These are phyloP conservation scores for Lophius piscatorius DNA, from an alignment of 2,113 vertebrate genomes.

Conservation along the genomic window DNA sequence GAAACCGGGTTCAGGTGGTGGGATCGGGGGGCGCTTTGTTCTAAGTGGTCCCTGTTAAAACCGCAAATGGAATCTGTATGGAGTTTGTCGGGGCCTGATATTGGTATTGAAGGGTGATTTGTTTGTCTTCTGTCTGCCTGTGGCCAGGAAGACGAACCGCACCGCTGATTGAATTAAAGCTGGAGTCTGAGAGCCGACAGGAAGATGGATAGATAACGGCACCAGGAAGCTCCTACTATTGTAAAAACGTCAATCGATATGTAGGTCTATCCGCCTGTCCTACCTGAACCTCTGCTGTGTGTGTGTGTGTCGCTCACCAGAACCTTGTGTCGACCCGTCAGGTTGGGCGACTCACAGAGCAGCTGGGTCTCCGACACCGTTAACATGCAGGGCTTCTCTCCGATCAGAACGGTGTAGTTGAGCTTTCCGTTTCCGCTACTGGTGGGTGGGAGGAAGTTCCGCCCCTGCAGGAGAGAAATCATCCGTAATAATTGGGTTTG, in stretches of 20 bases:
- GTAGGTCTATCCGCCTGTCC: conserved; percentile 25
- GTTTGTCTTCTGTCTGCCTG: conserved; percentile 69
- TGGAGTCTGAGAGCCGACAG: conserved; percentile 36
- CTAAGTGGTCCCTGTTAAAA: conserved; percentile 63
- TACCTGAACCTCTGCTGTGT: conserved; percentile 3
- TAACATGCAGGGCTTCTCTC: conserved; percentile 91
- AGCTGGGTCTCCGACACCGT: conserved; percentile 97
- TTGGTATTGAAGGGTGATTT: conserved; percentile 68
- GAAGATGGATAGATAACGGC: conserved; percentile 42
- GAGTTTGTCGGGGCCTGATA: conserved; percentile 67
- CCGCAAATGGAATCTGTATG: conserved; percentile 75
- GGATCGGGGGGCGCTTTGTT: conserved; percentile 48
- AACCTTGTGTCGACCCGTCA: conserved; percentile 94
- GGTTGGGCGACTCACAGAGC: conserved; percentile 94
- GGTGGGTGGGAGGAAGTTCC: conserved; percentile 92
- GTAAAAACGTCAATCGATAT: conserved; percentile 36
- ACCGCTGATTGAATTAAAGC: conserved; percentile 59
- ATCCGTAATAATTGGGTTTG: neutral
- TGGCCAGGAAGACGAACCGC: conserved; percentile 63
- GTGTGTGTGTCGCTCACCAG: conserved; percentile 83
- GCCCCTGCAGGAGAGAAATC: conserved; percentile 80
- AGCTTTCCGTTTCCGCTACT: conserved; percentile 92
- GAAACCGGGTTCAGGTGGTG: conserved; percentile 48
- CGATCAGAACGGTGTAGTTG: conserved; percentile 95
- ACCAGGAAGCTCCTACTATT: conserved; percentile 37